phyloP scores from a whole-genome alignment of 2,113 vertebrate genomes.

The Coptodon bakossiorum region DNA sequence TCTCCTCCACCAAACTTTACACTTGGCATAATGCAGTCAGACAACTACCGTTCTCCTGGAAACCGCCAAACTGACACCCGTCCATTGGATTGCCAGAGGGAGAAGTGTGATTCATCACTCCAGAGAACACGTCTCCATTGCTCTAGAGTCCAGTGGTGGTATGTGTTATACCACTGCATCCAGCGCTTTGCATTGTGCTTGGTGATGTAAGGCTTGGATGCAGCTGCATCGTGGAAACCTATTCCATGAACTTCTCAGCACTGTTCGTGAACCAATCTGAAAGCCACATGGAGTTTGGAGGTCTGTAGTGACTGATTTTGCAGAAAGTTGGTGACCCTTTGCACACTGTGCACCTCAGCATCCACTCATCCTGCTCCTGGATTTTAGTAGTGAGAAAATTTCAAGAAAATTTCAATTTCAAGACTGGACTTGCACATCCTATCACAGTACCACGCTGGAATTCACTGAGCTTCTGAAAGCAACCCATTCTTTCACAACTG shows the following conservation, averaged over 20 bases:
- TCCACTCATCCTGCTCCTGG: background rate
- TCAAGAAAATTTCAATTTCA: too few relatives aligned
- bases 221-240: background rate
- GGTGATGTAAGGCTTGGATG: background rate
- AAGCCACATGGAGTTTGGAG: background rate
- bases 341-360: background rate
- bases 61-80: background rate
- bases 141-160: background rate
- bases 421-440: background rate
- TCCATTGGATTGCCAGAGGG: background rate
- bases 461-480: background rate
- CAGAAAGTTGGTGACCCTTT: background rate
- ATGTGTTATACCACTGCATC: background rate
- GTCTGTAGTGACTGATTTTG: background rate
- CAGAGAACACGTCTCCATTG: background rate
- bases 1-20: background rate
- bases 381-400: background rate
- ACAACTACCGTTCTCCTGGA: background rate
- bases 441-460: background rate
- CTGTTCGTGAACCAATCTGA: background rate
- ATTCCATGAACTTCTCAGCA: background rate
- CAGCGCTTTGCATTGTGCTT: background rate
- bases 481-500: background rate
- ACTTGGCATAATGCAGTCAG: background rate
- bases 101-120: background rate